Evolutionary conservation across 1,140 invertebrate species (phyloP).

Genomic region (Lepidotrigona ventralis): DNA sequence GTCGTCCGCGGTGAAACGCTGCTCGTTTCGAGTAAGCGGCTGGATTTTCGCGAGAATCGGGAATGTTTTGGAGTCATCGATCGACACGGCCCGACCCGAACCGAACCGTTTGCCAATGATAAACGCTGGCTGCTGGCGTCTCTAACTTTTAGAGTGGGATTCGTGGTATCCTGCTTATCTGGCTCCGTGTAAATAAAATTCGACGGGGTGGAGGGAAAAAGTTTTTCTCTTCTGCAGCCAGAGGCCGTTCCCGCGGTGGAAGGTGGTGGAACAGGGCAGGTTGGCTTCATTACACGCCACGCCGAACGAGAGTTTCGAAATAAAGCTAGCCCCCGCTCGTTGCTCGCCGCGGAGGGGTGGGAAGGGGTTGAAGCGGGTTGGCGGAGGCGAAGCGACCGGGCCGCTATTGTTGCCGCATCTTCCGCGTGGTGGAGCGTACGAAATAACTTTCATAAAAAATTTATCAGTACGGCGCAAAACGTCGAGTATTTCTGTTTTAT

Average conservation of each 20-base stretch:
- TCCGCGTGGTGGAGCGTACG: background rate
- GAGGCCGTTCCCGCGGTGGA: no score
- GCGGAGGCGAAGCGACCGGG: background rate
- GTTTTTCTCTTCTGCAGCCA: slow-evolving; percentile 6
- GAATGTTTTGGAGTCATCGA: slow-evolving; percentile 37
- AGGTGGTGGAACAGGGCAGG: background rate
- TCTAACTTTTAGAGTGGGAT: slow-evolving; percentile 54
- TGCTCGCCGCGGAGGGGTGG: no score
- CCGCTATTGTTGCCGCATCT: slow-evolving; percentile 21
- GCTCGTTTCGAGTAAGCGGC: no score
- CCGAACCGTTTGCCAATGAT: slow-evolving; percentile 5
- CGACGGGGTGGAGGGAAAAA: slow-evolving; percentile 13
- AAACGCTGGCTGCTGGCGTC: background rate
- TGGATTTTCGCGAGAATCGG: background rate
- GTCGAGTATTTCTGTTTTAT: slow-evolving; percentile 21
- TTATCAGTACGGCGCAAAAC: slow-evolving; percentile 30
- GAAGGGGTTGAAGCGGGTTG: no score
- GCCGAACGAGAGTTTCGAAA: slow-evolving; percentile 43
- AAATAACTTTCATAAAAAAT: slow-evolving; percentile 43
- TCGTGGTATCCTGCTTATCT: slow-evolving; percentile 47
- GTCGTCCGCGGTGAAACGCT: no score
- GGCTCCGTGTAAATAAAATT: slow-evolving; percentile 52
- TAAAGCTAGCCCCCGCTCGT: slow-evolving; percentile 16
- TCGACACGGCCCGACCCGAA: background rate
- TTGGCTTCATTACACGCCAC: slow-evolving; percentile 38